phyloP scores from a whole-genome alignment of 2,113 vertebrate genomes.

The Prionailurus viverrinus region DNA sequence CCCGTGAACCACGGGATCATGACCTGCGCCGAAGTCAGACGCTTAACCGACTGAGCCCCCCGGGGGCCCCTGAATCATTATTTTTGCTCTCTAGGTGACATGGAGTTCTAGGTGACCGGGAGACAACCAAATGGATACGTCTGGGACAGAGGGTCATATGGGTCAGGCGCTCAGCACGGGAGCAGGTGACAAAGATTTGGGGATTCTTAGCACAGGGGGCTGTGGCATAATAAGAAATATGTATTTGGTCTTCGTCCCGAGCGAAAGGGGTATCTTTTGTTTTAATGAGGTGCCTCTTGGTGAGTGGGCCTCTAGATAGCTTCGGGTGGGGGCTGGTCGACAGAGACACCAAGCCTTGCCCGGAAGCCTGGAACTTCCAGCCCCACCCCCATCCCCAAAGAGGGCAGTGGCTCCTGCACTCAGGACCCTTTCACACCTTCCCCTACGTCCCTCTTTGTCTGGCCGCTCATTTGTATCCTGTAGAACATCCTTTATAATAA shows the following conservation, averaged over 20 bases:
- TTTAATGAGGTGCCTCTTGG: not conserved
- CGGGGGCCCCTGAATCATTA: not conserved
- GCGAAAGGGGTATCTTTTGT: not conserved
- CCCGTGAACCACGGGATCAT: too few species aligned
- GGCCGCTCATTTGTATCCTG: not conserved
- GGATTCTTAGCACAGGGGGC: not conserved
- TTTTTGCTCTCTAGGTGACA: not conserved
- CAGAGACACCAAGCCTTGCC: not conserved
- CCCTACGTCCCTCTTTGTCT: not conserved
- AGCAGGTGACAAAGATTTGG: not conserved
- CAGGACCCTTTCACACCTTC: not conserved
- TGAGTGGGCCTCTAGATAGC: too few species aligned
- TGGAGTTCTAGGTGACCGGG: not conserved
- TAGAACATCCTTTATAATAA: not conserved
- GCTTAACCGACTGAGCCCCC: too few species aligned
- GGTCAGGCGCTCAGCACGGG: not conserved
- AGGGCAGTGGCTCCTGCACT: not conserved
- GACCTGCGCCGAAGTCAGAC: too few species aligned
- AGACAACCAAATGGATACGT: not conserved
- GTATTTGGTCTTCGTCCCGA: not conserved
- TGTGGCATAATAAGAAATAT: not conserved
- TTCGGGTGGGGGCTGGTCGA: not conserved
- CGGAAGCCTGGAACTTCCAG: not conserved
- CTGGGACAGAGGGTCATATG: too few species aligned
- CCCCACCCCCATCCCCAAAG: not conserved